Base-by-base conservation (phyloP, 1,140 invertebrate genomes). In the Bombus superbus region DNA sequence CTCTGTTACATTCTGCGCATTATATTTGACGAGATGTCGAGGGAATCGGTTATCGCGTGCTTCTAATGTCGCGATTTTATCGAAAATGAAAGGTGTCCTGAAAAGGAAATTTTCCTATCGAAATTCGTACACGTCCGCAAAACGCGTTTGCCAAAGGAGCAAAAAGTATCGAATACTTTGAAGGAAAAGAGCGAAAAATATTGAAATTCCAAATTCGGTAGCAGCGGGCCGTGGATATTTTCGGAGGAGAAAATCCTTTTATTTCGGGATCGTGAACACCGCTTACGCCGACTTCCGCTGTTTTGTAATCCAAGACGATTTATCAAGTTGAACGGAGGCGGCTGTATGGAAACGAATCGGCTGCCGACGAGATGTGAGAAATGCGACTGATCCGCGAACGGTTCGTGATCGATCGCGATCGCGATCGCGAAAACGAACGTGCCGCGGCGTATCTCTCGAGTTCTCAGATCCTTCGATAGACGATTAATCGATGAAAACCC, bases 321-420 rank as follows among this genome's bases (percentile, higher is more conserved):
- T 81, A 84, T 90, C 89, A 87, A 85, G 77, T 86, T 53, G 72
- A 87, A 89, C 77, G 28, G 73, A 89, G 78, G 71, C 81, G 38
- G 76, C 40, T 53, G 71, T 57, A 88, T 79, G 83, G 76, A 86
- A 86, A 88, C 78, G 82, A 82, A 79, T 85, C 62, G 77, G 40
- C 47, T 69, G 38, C 78, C 83, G 62, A 86, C 35, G 78, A 53
- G 79, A 88, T 53, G 59, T 35, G 42, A 69, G 77, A 77, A 84
- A 87, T 86, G 62, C 32, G 73, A 75, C 32, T 76, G 13, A 76
- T 6, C 64, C 64, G 79, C 18, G 64, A 64, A 74, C 44, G 69
- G 35, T 47, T 53, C 73, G 68, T n/a, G 66, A 89, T 88, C 73
- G 86, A 89, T 89, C 42, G 77, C n/a, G 86, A 89, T 89, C 42